These are phyloP conservation scores for Hyla sarda DNA, from an alignment of 2,113 vertebrate genomes.

Conservation along the genomic window DNA sequence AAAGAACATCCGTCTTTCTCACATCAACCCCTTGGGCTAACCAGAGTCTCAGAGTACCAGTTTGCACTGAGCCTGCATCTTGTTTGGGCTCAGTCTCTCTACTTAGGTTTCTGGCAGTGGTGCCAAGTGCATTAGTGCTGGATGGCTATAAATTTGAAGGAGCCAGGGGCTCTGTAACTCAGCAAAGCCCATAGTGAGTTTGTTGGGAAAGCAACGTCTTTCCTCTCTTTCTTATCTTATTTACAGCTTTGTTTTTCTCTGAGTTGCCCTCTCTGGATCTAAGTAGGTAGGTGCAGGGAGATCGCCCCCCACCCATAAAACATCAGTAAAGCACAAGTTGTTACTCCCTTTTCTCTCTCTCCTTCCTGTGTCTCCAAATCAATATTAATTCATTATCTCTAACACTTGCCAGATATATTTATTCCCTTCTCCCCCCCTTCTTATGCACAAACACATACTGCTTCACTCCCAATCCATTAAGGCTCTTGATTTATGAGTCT, in stretches of 20 bases:
- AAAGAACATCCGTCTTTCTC: neutral
- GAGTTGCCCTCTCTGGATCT: constrained; percentile 51
- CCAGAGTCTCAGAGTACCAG: neutral
- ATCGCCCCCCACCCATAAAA: constrained; percentile 58
- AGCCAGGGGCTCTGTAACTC: constrained; percentile 56
- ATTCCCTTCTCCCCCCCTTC: constrained; percentile 49
- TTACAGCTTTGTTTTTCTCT: constrained; percentile 59
- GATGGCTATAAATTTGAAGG: constrained; percentile 54
- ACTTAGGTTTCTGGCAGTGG: constrained; percentile 26
- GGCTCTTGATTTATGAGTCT: constrained; percentile 51
- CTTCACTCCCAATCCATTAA: constrained; percentile 58
- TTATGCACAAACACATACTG: constrained; percentile 47
- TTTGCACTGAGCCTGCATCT: constrained; percentile 26
- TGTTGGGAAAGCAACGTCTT: constrained; percentile 27
- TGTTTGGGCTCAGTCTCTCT: constrained; percentile 34
- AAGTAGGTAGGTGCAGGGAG: constrained; percentile 46
- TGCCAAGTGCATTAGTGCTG: constrained; percentile 58
- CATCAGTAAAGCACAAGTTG: constrained; percentile 53
- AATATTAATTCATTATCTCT: constrained; percentile 60
- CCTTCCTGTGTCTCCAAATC: constrained; percentile 54
- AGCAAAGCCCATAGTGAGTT: constrained; percentile 45
- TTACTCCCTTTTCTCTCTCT: constrained; percentile 51
- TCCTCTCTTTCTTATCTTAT: constrained; percentile 43
- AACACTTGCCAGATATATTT: constrained; percentile 59
- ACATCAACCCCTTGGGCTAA: neutral